A percentile compares a stretch with the other conserved stretches of the same genome.
These are phyloP conservation scores for Ypsolopha scabrella DNA, from an alignment of 2,888 invertebrate species.

Conservation along the genomic window DNA sequence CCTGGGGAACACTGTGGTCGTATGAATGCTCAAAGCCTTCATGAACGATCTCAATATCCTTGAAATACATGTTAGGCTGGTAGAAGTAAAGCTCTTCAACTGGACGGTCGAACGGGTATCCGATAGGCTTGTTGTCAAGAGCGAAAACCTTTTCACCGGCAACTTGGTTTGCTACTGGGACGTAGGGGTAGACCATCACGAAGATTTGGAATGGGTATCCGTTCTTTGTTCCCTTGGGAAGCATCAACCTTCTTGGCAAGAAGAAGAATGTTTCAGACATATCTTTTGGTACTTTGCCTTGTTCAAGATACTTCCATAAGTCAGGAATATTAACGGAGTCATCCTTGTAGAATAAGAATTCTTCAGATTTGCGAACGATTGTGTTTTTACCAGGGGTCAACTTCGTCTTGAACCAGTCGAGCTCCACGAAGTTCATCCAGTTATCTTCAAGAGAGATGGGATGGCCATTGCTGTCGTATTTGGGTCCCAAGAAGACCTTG, in stretches of 20 bases:
- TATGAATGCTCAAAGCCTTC: conserved; percentile 25
- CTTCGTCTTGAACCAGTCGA: conserved; percentile 41
- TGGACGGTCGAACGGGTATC: conserved; percentile 58
- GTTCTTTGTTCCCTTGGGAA: conserved; percentile 68
- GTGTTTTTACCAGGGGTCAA: conserved; percentile 66
- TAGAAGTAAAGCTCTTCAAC: conserved; percentile 48
- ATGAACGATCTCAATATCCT: conserved; percentile 69
- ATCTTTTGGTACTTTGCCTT: conserved; percentile 16
- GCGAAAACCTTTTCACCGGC: conserved; percentile 35
- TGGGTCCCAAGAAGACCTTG: conserved; percentile 72
- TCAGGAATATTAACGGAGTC: conserved; percentile 68
- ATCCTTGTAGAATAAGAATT: conserved; percentile 63
- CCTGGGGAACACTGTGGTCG: no score
- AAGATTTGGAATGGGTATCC: conserved; percentile 66
- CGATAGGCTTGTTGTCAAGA: conserved; percentile 50
- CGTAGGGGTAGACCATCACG: conserved; percentile 56
- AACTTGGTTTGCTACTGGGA: conserved; percentile 26
- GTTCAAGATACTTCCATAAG: conserved; percentile 61
- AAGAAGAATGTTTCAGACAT: conserved; percentile 58
- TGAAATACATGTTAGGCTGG: conserved; percentile 71
- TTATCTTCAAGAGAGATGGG: conserved; percentile 28
- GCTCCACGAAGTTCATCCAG: conserved; percentile 17
- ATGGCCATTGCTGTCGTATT: conserved; percentile 64
- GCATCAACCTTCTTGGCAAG: conserved; percentile 67
- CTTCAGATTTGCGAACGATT: conserved; percentile 66